Evolutionary conservation across 64 coral and sea anemone genomes (phyloP).

Genomic region (Pachyseris speciosa): DNA sequence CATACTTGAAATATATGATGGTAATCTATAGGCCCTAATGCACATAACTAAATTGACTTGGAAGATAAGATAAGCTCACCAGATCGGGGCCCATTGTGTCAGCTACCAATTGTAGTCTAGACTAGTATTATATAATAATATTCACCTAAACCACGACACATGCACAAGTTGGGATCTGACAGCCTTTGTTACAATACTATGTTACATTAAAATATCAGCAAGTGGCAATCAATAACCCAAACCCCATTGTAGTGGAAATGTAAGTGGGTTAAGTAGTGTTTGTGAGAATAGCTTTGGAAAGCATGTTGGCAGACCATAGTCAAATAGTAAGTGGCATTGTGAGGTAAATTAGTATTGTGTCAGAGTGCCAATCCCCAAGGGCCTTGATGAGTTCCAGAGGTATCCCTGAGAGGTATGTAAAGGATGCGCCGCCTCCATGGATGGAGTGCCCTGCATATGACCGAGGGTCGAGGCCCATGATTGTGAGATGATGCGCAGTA

Average conservation of each 20-base stretch:
- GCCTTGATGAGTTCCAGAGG: constrained; percentile 44
- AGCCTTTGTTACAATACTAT: too few species aligned
- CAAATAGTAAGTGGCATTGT: constrained; percentile 1
- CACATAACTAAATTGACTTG: too few species aligned
- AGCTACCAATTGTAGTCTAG: too few species aligned
- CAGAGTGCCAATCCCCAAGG: neutral
- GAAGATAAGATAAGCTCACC: too few species aligned
- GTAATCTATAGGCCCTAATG: too few species aligned
- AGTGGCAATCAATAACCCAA: neutral
- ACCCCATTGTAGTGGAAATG: neutral
- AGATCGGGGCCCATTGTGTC: too few species aligned
- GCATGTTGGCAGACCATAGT: constrained; percentile 17
- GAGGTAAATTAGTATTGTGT: neutral
- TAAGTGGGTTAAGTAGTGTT: neutral
- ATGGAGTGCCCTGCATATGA: constrained; percentile 12
- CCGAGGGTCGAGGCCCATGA: neutral
- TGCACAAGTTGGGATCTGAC: too few species aligned
- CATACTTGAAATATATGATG: too few species aligned
- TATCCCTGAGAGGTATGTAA: constrained; percentile 14
- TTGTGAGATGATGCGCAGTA: neutral
- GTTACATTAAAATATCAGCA: too few species aligned
- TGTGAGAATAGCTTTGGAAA: neutral
- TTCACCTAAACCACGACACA: neutral
- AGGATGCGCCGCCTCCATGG: neutral
- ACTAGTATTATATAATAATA: constrained; percentile 21